Conservation (phyloP, 2,113 vertebrate genomes). For the Phoxinus phoxinus region DNA sequence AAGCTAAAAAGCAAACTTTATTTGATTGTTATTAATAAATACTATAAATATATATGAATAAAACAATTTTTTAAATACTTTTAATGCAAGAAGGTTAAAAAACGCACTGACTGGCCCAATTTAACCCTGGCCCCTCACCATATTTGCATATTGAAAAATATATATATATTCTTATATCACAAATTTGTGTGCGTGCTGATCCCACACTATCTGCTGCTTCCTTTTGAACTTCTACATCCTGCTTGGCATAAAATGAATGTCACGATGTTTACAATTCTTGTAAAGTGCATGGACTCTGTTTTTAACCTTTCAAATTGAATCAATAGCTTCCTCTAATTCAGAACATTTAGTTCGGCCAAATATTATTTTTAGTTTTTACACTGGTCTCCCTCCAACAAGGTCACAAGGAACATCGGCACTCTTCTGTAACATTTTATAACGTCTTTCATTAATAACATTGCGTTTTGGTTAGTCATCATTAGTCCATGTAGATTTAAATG, state of each 20-base stretch:
- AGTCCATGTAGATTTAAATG: not conserved
- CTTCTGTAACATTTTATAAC: not conserved
- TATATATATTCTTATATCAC: not conserved
- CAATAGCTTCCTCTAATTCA: not conserved
- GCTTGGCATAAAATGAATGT: not conserved
- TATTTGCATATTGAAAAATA: not conserved
- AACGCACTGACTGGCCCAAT: not conserved
- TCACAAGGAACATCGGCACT: not conserved
- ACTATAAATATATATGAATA: not conserved
- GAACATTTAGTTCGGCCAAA: not conserved
- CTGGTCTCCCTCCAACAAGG: not conserved
- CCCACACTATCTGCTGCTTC: not conserved
- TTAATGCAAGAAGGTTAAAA: not conserved
- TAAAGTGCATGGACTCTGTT: not conserved
- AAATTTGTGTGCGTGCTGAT: not conserved
- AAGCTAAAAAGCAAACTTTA: too few species aligned
- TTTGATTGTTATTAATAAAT: not conserved
- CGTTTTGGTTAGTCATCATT: not conserved
- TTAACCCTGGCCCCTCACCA: not conserved
- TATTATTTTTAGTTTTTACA: not conserved
- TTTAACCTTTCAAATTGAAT: slow-evolving; percentile 17
- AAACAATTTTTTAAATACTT: not conserved
- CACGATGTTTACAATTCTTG: not conserved
- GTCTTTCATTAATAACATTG: not conserved
- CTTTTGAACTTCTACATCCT: not conserved